phyloP scores from a whole-genome alignment of 1,140 invertebrate species.

The Eciton burchellii region DNA sequence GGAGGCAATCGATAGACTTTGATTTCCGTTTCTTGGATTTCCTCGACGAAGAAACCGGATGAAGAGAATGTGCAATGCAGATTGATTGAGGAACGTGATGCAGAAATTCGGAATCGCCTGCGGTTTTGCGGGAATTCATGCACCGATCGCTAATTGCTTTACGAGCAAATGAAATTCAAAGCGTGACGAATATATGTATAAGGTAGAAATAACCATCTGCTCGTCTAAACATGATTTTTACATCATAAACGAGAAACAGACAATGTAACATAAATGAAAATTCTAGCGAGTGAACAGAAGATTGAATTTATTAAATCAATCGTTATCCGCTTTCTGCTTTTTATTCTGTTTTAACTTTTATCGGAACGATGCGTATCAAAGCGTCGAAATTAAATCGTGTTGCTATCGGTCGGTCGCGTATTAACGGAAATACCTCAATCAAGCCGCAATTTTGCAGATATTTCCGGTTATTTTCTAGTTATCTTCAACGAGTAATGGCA shows the following conservation, averaged over 20 bases:
- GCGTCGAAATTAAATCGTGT: no score
- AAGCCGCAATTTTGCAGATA: neutral
- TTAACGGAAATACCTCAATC: no score
- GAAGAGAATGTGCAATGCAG: neutral
- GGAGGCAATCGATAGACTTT: constrained; percentile 21
- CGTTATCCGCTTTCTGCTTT: no score
- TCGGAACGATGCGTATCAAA: no score
- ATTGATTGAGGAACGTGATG: neutral
- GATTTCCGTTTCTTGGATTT: neutral
- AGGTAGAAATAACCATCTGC: neutral
- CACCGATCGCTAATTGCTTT: neutral
- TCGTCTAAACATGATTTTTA: neutral
- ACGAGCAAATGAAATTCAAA: neutral
- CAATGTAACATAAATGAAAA: no score
- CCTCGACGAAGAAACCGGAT: no score
- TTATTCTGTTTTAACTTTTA: no score
- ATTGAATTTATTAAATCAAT: no score
- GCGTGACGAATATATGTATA: neutral
- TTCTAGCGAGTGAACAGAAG: no score
- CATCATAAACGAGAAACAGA: neutral
- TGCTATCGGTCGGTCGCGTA: no score
- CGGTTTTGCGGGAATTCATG: neutral
- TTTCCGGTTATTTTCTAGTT: neutral
- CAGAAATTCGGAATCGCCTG: neutral
- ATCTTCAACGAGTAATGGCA: no score